Conservation (phyloP, 2,113 vertebrate genomes). For the Oreochromis aureus region DNA sequence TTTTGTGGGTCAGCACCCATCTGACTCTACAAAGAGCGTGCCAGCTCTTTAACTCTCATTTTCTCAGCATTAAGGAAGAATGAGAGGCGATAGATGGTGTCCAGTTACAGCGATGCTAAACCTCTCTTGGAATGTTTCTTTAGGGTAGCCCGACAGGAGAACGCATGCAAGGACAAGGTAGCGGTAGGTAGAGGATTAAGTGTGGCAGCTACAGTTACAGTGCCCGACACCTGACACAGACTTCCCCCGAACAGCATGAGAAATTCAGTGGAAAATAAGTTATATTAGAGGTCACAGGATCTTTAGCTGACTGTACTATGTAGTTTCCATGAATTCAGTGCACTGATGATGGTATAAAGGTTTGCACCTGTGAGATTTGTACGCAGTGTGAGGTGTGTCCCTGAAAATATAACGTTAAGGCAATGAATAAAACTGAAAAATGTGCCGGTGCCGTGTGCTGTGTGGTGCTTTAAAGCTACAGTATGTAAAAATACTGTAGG, state of each 20-base stretch:
- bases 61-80: not conserved
- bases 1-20: not conserved
- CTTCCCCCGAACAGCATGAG: not conserved
- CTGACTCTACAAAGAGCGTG: not conserved
- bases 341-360: not conserved
- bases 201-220: slow-evolving; percentile 17
- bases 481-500: not conserved
- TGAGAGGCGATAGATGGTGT: slow-evolving; percentile 25
- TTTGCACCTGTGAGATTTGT: not conserved
- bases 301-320: not conserved
- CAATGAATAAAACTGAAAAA: not conserved
- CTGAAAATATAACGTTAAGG: not conserved
- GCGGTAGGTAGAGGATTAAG: slow-evolving; percentile 40
- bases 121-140: slow-evolving; percentile 64
- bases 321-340: not conserved
- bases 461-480: not conserved
- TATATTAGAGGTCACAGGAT: not conserved
- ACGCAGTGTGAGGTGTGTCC: not conserved
- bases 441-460: not conserved
- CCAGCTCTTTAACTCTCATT: not conserved
- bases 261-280: slow-evolving; percentile 7
- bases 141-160: slow-evolving; percentile 22
- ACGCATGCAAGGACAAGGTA: slow-evolving; percentile 55
- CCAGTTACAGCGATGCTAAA: slow-evolving; percentile 42
- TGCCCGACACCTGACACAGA: slow-evolving; percentile 32